Evolutionary conservation across 1,140 invertebrate genomes (phyloP).

Genomic region (Charaxes varanes): DNA sequence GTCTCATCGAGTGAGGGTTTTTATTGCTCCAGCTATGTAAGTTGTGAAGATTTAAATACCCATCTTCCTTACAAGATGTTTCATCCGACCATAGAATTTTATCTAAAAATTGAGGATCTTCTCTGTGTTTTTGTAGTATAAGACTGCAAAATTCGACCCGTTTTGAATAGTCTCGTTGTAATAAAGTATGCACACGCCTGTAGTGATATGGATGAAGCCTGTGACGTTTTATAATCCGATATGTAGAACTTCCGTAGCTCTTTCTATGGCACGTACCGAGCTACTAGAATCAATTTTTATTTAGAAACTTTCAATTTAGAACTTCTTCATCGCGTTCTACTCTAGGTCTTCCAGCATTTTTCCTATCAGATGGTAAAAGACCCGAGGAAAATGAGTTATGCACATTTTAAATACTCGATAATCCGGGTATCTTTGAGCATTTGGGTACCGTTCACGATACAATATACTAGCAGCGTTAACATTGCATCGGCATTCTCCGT

Average conservation of each 20-base stretch:
- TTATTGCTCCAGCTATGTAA: slow-evolving; percentile 44
- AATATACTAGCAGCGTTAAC: not conserved
- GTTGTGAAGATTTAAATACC: slow-evolving; percentile 53
- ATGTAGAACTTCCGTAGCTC: not conserved
- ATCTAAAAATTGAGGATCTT: slow-evolving; percentile 33
- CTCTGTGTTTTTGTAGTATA: slow-evolving; percentile 16
- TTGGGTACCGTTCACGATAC: slow-evolving; percentile 12
- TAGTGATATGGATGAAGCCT: slow-evolving; percentile 1
- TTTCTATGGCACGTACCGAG: not conserved
- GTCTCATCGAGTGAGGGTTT: slow-evolving; percentile 44
- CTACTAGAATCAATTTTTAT: not conserved
- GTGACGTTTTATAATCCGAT: slow-evolving; percentile 2
- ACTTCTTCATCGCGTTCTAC: slow-evolving; percentile 1
- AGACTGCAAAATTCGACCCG: slow-evolving; percentile 17
- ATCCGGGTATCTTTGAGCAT: slow-evolving; percentile 7
- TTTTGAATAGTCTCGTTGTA: slow-evolving; percentile 12
- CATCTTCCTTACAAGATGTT: slow-evolving; percentile 37
- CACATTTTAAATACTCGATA: slow-evolving; percentile 4
- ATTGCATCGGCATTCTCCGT: not conserved
- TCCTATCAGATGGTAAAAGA: slow-evolving; percentile 2
- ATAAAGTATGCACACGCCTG: slow-evolving; percentile 15
- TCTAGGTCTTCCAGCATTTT: slow-evolving; percentile 5
- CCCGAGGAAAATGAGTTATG: slow-evolving; percentile 4
- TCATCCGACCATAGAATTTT: slow-evolving; percentile 50
- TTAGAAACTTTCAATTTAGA: slow-evolving; percentile 3